Conservation (phyloP, 2,888 invertebrate genomes). For the Yponomeuta malinellus region DNA sequence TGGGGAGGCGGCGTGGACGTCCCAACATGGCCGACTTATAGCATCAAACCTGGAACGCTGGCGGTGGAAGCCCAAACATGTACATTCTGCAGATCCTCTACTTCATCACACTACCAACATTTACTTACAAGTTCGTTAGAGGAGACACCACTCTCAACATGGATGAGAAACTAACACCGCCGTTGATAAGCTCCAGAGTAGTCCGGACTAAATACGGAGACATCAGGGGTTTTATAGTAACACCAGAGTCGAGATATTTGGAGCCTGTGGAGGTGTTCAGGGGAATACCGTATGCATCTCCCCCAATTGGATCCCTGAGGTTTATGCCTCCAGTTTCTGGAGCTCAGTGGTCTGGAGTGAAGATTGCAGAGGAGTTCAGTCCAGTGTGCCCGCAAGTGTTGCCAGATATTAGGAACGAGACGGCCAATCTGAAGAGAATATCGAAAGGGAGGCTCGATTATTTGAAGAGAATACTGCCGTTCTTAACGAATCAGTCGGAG, state of each 20-base stretch:
- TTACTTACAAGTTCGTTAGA: conserved; percentile 59
- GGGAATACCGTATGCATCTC: conserved; percentile 96
- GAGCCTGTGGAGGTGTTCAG: conserved; percentile 95
- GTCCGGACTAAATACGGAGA: conserved; percentile 93
- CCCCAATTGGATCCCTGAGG: conserved; percentile 90
- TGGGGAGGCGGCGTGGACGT: conserved; percentile 24
- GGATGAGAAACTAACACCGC: conserved; percentile 62
- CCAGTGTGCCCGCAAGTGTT: conserved; percentile 95
- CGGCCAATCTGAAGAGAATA: conserved; percentile 88
- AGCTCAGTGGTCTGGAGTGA: conserved; percentile 92
- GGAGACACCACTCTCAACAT: conserved; percentile 63
- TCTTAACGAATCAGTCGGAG: conserved; percentile 94
- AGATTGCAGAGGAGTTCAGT: conserved; percentile 89
- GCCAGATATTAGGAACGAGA: conserved; percentile 90
- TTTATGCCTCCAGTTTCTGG: conserved; percentile 98
- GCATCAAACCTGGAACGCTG: conserved; percentile 52
- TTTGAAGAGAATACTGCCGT: conserved; percentile 89
- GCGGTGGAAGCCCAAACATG: conserved; percentile 60
- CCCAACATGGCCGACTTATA: conserved; percentile 67
- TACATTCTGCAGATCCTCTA: conserved; percentile 59
- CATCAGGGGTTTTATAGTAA: conserved; percentile 89
- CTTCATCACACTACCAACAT: conserved; percentile 69
- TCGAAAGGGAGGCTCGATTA: conserved; percentile 93
- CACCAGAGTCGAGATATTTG: conserved; percentile 85
- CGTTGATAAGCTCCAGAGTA: conserved; percentile 86